phyloP scores from a whole-genome alignment of 2,113 vertebrate species.

The Calyptommatus sinebrachiatus region DNA sequence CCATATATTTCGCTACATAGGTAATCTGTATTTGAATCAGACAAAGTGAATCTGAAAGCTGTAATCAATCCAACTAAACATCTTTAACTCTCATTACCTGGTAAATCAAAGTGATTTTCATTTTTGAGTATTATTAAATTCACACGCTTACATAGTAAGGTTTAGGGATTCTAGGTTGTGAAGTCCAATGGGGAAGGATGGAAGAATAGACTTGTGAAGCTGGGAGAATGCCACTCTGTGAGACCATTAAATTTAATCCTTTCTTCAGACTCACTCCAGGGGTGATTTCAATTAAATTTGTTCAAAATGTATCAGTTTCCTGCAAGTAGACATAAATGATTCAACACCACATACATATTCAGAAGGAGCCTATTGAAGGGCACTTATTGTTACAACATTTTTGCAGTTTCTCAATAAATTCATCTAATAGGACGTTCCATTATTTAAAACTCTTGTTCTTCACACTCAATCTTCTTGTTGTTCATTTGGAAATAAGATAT shows the following conservation, averaged over 20 bases:
- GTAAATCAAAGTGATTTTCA: slow-evolving; percentile 23
- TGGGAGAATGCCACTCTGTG: slow-evolving; percentile 40
- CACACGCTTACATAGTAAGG: slow-evolving; percentile 38
- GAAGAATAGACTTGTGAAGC: slow-evolving; percentile 60
- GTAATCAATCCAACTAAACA: slow-evolving; percentile 45
- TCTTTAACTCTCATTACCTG: slow-evolving; percentile 62
- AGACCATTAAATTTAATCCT: slow-evolving; percentile 72
- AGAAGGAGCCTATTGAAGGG: slow-evolving; percentile 54
- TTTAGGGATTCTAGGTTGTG: slow-evolving; percentile 59
- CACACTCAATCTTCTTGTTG: slow-evolving; percentile 29
- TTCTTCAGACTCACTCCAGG: slow-evolving; percentile 72
- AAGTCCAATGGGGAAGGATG: slow-evolving; percentile 57
- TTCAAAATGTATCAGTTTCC: slow-evolving; percentile 77
- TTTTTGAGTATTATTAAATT: slow-evolving; percentile 21
- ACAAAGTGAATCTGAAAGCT: slow-evolving; percentile 37
- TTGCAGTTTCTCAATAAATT: slow-evolving; percentile 63
- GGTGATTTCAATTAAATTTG: slow-evolving; percentile 80
- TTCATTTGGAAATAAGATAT: slow-evolving; percentile 34
- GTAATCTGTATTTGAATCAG: background rate
- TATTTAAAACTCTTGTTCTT: slow-evolving; percentile 53
- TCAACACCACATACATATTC: slow-evolving; percentile 67
- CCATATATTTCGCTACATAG: background rate
- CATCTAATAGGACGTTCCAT: slow-evolving; percentile 58
- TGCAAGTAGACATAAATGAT: slow-evolving; percentile 76
- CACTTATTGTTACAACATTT: slow-evolving; percentile 66